Evolutionary conservation across 1,140 invertebrate species (phyloP), one percentile per base, ranked within the genome.

Genomic region (Drosophila repletoides): DNA sequence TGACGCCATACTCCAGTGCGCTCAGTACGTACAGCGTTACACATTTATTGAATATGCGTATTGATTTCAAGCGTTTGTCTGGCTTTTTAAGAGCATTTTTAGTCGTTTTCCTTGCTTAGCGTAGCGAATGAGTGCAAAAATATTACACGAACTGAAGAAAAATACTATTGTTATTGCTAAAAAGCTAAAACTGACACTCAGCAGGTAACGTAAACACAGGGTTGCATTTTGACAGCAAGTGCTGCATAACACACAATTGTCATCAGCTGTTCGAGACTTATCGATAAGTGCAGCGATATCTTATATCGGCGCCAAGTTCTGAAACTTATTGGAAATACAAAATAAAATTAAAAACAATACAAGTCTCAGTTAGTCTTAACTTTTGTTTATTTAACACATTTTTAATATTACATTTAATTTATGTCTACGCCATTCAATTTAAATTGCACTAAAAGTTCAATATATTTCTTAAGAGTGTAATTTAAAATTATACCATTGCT

Each of bases 321-420:
- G 33, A 19, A 6, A 6, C 4, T 0, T n/a, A 31, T 28, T 9
- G n/a, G 15, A 21, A 36, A 9, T 38, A 38, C 15, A 1, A 24
- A 21, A 41, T 29, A 31, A 21, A 29, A 29, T 12, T 5, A 15
- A 38, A 19, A 26, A 29, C n/a, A 29, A 24, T 24, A 38, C 19
- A 12, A 45, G 5, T 3, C 26, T 7, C 19, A 2, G 1, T 5
- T 33, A 33, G 6, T 67, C 53, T 41, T 33, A 12, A 7, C 0
- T 46, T 56, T 51, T 56, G 10, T 69, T 73, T 65, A 70, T 73
- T 69, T 59, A 73, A 70, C 70, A 70, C 34, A 41, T 64, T 59
- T 52, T 53, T 22, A 22, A 56, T 15, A 51, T 56, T 69, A 58
- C 51, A 58, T 63, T 28, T 29, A 41, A 40, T 69, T 46, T 52